A percentile compares a stretch with the other conserved stretches of the same genome.
Evolutionary conservation across 2,113 vertebrate genomes (phyloP).

Genomic region (Cryptotis parvus): DNA sequence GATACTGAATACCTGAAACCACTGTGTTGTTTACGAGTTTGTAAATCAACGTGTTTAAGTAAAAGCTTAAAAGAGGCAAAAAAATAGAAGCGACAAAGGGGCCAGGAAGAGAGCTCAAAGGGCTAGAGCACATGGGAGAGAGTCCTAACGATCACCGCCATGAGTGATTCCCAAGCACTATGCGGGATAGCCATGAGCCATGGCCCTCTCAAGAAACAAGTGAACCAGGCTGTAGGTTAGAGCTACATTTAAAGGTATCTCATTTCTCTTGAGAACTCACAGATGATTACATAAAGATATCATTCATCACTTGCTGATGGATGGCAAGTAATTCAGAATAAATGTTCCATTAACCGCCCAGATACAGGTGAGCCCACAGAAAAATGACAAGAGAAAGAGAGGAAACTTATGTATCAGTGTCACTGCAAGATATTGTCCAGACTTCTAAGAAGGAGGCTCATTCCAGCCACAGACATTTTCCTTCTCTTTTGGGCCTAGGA

Average conservation of each 20-base stretch:
- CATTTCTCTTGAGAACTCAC: conserved; percentile 65
- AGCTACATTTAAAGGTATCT: conserved; percentile 67
- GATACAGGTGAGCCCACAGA: conserved; percentile 53
- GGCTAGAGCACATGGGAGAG: too few species aligned
- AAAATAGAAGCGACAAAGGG: too few species aligned
- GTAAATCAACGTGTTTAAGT: too few species aligned
- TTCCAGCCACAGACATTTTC: conserved; percentile 25
- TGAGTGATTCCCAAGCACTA: not conserved
- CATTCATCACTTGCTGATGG: conserved; percentile 74
- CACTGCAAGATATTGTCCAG: conserved; percentile 55
- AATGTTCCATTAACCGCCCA: conserved; percentile 68
- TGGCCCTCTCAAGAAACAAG: conserved; percentile 32
- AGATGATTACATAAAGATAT: conserved; percentile 73
- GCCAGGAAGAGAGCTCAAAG: too few species aligned
- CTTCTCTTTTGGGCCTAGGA: conserved; percentile 51
- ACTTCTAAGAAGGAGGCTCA: conserved; percentile 50
- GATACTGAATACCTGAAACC: too few species aligned
- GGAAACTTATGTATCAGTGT: conserved; percentile 65
- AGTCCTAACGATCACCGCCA: too few species aligned
- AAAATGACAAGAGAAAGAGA: conserved; percentile 69
- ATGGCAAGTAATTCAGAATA: conserved; percentile 72
- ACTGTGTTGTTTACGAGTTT: too few species aligned
- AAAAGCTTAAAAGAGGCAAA: too few species aligned
- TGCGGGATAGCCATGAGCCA: not conserved
- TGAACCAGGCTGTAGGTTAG: conserved; percentile 39